These are phyloP conservation scores for Calcarius ornatus DNA, from an alignment of 2,113 vertebrate species.

Conservation along the genomic window DNA sequence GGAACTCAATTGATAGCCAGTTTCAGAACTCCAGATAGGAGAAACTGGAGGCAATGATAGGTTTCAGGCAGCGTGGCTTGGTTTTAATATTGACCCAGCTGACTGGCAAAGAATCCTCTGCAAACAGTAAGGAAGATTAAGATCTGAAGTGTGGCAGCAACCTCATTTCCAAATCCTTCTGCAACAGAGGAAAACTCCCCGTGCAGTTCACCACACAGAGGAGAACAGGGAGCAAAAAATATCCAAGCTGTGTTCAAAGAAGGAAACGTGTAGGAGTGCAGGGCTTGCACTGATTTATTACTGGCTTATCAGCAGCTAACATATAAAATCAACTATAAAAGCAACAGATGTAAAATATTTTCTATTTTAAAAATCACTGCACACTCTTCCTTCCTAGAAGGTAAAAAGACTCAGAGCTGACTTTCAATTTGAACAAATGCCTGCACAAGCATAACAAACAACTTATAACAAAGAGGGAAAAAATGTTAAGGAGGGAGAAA, in stretches of 20 bases:
- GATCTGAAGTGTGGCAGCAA: not conserved
- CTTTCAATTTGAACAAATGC: not conserved
- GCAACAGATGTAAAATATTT: not conserved
- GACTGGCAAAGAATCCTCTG: not conserved
- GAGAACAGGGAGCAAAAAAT: not conserved
- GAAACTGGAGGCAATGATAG: not conserved
- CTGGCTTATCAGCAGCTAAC: not conserved
- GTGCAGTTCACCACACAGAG: not conserved
- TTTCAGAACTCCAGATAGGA: not conserved
- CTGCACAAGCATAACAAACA: not conserved
- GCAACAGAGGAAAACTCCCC: not conserved
- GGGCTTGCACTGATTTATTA: constrained; percentile 24
- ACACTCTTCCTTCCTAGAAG: not conserved
- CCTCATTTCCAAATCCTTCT: constrained; percentile 6
- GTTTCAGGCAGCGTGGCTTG: not conserved
- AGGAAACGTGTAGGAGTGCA: not conserved
- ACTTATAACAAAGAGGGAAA: not conserved
- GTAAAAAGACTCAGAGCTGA: not conserved
- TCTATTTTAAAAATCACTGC: not conserved
- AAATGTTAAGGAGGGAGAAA: not conserved
- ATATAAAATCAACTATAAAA: not conserved
- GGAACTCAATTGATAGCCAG: not conserved
- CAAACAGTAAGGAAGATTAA: not conserved
- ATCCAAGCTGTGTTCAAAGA: not conserved
- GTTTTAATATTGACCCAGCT: not conserved